Evolutionary conservation across 2,888 invertebrate genomes (phyloP), one percentile per base, ranked within the genome.

Genomic region (Diaprepes abbreviatus): DNA sequence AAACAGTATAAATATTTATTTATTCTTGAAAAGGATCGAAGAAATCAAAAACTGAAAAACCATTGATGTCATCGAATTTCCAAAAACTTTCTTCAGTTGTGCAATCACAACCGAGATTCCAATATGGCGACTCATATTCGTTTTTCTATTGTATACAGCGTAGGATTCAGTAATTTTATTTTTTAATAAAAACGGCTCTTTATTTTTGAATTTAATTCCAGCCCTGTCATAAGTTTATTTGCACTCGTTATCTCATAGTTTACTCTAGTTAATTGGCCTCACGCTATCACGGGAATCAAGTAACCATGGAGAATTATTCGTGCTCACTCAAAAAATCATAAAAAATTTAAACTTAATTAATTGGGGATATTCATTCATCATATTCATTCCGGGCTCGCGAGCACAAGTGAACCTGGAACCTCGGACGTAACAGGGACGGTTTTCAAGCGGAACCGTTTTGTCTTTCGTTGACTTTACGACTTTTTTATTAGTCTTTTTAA

Each of bases 261-360:
- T 19, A 31, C 19, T 33, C 31, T 7, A 5, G 45, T 48, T 60
- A 48, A 48, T 60, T 48, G 60, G 60, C 14, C 10, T 5, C 16
- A 21, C 21, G 38, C 57, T 38, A 57, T 38, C 38, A 38, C 19
- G 38, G 21, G n/a, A 38, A 24, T 14, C 40, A 59, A 14, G 28
- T 24, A 43, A 17, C 43, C 59, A 40, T 59, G 59, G 40, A 43
- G 10, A 45, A 59, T 59, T 59, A 59, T 45, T 59, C 59, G 43
- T 59, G 59, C 21, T 45, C 43, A 16, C 19, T 59, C 43, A 24
- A 38, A 48, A 60, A 48, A 48, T 60, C 28, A 60, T 60, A 33
- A 60, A 60, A 48, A 60, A 33, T 33, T 45, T 54, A 28, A n/a
- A 43, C 35, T 48, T 60, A 60, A 60, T 45, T 60, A 60, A 48